Base-by-base conservation (phyloP, 2,888 invertebrate genomes). In the Augochlorella aurata region DNA sequence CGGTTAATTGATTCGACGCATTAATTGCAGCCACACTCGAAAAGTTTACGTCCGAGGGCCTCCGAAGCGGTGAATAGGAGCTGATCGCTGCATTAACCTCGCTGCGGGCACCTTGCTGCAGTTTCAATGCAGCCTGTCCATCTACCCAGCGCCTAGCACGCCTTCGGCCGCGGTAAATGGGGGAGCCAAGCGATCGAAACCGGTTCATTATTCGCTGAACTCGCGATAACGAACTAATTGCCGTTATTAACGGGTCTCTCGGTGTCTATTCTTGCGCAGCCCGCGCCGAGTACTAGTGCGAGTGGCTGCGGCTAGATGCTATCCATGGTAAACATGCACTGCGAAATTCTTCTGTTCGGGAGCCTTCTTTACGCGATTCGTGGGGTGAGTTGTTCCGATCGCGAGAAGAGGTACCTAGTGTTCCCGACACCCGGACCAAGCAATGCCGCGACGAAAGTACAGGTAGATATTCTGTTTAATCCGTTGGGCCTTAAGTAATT, bases 321-420 rank as follows among this genome's bases (percentile, higher is more conserved):
- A 16, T 38, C 16, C 12, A 3, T 29, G 50, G 24, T 47, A 50
- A 61, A 3, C 61, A 81, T 81, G 81, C 52, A 12, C 4, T 10
- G n/a, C 38, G 47, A 44, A 24, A 45, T 74, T 18, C 16, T 50
- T 21, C 21, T 76, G 18, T 1, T 49, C 49, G 52, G 9, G 18
- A 9, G 29, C 18, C 16, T 85, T 24, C 63, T 78, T 10, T 18
- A 78, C 45, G 49, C 16, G 29, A 69, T 52, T 5, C 14, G 18
- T 3, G n/a, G 12, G 18, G 18, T 24, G 49, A 29, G 9, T 10
- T 18, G n/a, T 52, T 45, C 29, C 10, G 24, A 2, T 18, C 29
- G 18, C 52, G 81, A n/a, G 7, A 85, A 81, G 77, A 90, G 91
- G 78, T 90, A 92, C 79, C 85, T 93, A 79, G 90, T 93, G 38